Evolutionary conservation across 2,888 invertebrate genomes (phyloP).

Genomic region (Lasioglossum morio): DNA sequence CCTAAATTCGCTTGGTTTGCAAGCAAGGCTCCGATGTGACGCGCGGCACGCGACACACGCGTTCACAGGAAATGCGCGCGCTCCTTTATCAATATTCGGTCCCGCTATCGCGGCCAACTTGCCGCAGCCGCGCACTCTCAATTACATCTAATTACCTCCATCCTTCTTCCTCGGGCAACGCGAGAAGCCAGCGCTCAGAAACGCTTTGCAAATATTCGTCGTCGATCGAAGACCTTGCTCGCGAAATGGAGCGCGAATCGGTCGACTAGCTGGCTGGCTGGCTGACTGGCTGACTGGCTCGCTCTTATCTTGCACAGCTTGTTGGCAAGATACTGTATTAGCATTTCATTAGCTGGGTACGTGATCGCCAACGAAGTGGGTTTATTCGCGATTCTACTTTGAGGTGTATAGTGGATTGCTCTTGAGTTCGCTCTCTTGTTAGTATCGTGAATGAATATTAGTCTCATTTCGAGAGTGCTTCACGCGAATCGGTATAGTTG

Average conservation of each 20-base stretch:
- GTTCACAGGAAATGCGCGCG: background rate
- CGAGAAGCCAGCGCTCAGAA: background rate
- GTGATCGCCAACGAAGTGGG: background rate
- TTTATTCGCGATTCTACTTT: conserved; percentile 8
- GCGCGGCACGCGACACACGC: background rate
- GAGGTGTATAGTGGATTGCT: conserved; percentile 1
- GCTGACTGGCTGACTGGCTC: background rate
- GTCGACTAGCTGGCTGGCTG: background rate
- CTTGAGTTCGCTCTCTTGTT: background rate
- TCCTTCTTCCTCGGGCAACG: background rate
- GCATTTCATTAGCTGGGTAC: conserved; percentile 15
- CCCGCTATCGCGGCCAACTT: background rate
- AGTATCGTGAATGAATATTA: conserved; percentile 4
- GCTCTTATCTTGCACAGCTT: background rate
- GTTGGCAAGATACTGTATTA: conserved; percentile 5
- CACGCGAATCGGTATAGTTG: background rate
- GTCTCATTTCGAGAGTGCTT: conserved; percentile 5
- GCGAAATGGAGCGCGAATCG: conserved; percentile 13
- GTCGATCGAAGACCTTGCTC: background rate
- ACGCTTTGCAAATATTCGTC: conserved; percentile 6
- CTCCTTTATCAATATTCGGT: conserved; percentile 33
- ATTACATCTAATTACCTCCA: conserved; percentile 23
- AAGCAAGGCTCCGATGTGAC: conserved; percentile 21
- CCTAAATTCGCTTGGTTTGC: conserved; percentile 55
- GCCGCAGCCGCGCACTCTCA: conserved; percentile 9